Base-by-base conservation (phyloP, 2,797 vertebrate genomes). In the Rhinella marina region DNA sequence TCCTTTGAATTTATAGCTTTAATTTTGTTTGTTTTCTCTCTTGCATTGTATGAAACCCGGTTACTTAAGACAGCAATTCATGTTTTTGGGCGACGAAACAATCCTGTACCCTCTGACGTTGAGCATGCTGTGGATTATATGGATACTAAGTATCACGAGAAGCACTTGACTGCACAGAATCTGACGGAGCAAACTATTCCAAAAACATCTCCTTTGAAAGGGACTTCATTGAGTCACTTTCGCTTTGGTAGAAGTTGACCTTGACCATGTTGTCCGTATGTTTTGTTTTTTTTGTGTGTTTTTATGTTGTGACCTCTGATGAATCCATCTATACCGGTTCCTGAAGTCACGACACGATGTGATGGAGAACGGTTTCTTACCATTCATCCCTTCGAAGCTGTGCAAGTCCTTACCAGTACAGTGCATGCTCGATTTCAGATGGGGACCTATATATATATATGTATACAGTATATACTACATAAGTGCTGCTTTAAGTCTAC, bases 141-240 rank as follows among this genome's bases (percentile, higher is more conserved):
- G 78, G 84, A 89, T 86, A 89, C 84, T 72, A 72, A 86, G 84
- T 86, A 86, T 89, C 88, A 61, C 77, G 29, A 57, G 57, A 81
- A 75, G 78, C 81, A 27, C 83, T 62, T 57, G 68, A 78, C 70
- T 72, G 27, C 72, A 41, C 76, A 73, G 48, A 52, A 77, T 32
- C 59, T 56, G 21, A 70, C 7, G 16, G 54, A 8, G 21, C 3
- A 16, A 16, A 68, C 14, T 7, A 6, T 27, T 14, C 19, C n/a
- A 29, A 61, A 14, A 59, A 62, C 0, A 16, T 62, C 1, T 48
- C 41, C 19, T 50, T 41, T 81, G 32, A 25, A 82, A 50, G 3
- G 23, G 9, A 80, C 19, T 8, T 32, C 50, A 14, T 59, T 25
- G 6, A 56, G 56, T 14, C 12, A 57, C 56, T 17, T 8, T 41